Evolutionary conservation across 2,797 vertebrate genomes (phyloP).

Genomic region (Megaceryle alcyon): DNA sequence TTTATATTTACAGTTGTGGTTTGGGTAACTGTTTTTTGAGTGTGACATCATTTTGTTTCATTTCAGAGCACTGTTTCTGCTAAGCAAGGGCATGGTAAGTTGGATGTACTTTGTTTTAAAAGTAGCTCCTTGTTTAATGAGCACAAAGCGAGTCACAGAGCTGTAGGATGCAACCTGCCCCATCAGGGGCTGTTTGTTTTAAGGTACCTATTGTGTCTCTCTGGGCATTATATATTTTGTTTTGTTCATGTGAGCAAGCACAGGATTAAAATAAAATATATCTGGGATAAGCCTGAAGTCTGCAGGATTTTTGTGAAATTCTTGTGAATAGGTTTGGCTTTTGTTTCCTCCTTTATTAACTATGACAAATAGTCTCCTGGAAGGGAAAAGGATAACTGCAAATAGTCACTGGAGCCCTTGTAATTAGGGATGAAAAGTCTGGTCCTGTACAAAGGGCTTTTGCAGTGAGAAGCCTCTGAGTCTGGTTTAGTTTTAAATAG

Average conservation of each 20-base stretch:
- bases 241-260: neutral
- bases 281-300: neutral
- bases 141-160: neutral
- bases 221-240: neutral
- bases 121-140: neutral
- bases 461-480: neutral
- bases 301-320: neutral
- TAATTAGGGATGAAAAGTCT: neutral
- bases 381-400: neutral
- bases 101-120: neutral
- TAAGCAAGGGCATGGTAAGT: slow-evolving; percentile 98
- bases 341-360: too few relatives aligned
- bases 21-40: neutral
- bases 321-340: neutral
- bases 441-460: neutral
- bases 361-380: neutral
- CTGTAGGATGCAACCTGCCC: neutral
- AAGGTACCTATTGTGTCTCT: neutral
- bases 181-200: neutral
- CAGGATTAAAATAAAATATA: neutral
- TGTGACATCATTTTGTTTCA: neutral
- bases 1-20: neutral
- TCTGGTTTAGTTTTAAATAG: neutral
- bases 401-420: neutral
- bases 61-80: slow-evolving; percentile 90